Evolutionary conservation across 2,113 vertebrate species (phyloP), one percentile per base, ranked within the genome.

Genomic region (Polyodon spathula): DNA sequence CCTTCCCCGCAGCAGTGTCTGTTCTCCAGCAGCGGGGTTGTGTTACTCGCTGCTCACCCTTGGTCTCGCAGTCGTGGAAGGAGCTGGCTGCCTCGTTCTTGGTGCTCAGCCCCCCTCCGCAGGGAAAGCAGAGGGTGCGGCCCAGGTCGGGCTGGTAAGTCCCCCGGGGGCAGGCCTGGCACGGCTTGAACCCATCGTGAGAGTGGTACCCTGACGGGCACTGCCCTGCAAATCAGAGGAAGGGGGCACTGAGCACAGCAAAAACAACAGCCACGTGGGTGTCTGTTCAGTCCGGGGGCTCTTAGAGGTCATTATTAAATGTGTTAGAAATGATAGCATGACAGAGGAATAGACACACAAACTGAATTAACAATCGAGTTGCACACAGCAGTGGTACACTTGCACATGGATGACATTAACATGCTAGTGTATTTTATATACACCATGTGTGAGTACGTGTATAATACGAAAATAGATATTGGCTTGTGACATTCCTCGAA

Each of bases 41-140:
- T 1, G 6, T 0, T 1, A 15, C 38, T 56, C 27, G 27, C 27
- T 6, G 17, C 55, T 71, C 62, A 97, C 95, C 95, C 87, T 95
- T 97, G 71, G 95, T 90, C 71, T 97, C 94, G 10, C 95, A 98
- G 78, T 98, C 94, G 58, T 95, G 92, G 78, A 98, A 98, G 67
- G 93, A 93, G 72, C 86, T 76, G 65, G 94, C 87, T 6, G 91
- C 94, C 51, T 98, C 95, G 1, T 90, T 87, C 74, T 91, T 94
- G 65, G 94, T 94, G 72, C 83, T 84, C 58, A 96, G 87, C 4
- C 93, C 92, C 1, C 95, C 95, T 0, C 95, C 95, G n/a, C 94
- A 97, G 1, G 89, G 84, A 75, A 95, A 95, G 68, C 95, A 97
- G 56, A 96, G 80, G 0, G 91, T 94, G 37, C 95, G 84, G 3